Conservation (phyloP, 2,888 invertebrate species). For the Alitta virens region DNA sequence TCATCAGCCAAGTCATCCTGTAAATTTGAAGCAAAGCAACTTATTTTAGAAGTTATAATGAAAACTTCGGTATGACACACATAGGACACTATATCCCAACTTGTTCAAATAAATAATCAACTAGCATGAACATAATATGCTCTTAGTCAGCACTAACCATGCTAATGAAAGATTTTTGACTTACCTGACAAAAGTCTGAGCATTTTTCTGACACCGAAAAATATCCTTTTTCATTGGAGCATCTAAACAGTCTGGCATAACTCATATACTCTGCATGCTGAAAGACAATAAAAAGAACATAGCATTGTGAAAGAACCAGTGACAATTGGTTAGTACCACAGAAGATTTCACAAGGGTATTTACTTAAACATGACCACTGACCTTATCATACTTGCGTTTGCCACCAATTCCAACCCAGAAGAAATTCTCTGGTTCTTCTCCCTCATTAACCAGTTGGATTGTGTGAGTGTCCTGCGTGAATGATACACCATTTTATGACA, state of each 20-base stretch:
- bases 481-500: too few relatives aligned
- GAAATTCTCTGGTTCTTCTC: constrained; percentile 96
- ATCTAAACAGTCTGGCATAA: constrained; percentile 89
- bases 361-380: too few relatives aligned
- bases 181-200: constrained; percentile 92
- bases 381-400: constrained; percentile 79
- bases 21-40: constrained; percentile 36
- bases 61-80: too few relatives aligned
- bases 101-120: not conserved
- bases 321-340: not conserved
- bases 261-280: constrained; percentile 85
- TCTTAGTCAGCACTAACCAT: not conserved
- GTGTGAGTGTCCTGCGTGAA: constrained; percentile 57
- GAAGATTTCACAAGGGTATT: too few relatives aligned
- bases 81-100: too few relatives aligned
- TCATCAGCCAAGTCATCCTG: constrained; percentile 98
- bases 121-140: not conserved
- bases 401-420: constrained; percentile 97
- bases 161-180: too few relatives aligned
- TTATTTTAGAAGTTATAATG: too few relatives aligned
- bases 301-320: not conserved
- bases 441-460: constrained; percentile 69
- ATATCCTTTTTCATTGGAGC: constrained; percentile 99
- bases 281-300: not conserved
- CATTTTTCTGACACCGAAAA: constrained; percentile 99